phyloP scores from a whole-genome alignment of 2,113 vertebrate species.

The Tragelaphus strepsiceros region DNA sequence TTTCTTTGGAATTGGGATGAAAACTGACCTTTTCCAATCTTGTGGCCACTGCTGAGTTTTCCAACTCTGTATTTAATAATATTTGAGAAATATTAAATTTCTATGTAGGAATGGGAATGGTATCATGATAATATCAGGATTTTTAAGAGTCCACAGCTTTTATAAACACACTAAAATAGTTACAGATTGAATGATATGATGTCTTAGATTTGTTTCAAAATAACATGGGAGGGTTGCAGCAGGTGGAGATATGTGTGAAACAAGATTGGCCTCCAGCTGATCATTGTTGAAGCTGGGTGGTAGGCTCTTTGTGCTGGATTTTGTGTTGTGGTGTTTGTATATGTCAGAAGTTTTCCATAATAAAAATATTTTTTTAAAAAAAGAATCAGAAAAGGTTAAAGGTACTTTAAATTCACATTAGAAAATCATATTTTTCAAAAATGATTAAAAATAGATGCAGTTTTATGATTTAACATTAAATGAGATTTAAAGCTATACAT shows the following conservation, averaged over 20 bases:
- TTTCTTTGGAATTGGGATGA: too few species aligned
- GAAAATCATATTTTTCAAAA: not conserved
- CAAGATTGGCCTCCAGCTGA: not conserved
- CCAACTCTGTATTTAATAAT: not conserved
- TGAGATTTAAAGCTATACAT: not conserved
- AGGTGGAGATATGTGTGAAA: not conserved
- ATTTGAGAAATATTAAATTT: slow-evolving; percentile 5
- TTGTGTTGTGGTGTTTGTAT: too few species aligned
- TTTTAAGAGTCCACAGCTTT: not conserved
- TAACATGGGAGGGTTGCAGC: not conserved
- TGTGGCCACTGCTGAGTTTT: too few species aligned
- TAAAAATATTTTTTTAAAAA: not conserved
- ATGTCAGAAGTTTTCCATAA: not conserved
- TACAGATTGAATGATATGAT: not conserved
- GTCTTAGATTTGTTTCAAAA: not conserved
- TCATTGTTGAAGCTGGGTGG: not conserved
- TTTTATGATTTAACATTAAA: not conserved
- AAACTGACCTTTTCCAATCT: too few species aligned
- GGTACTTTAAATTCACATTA: not conserved
- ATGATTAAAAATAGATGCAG: not conserved
- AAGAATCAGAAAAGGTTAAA: not conserved
- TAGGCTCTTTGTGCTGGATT: not conserved
- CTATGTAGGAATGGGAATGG: not conserved
- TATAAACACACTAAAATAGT: not conserved
- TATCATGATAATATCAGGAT: not conserved